Evolutionary conservation across 1,140 invertebrate genomes (phyloP), one percentile per base, ranked within the genome.

Genomic region (Tyrophagus putrescentiae): DNA sequence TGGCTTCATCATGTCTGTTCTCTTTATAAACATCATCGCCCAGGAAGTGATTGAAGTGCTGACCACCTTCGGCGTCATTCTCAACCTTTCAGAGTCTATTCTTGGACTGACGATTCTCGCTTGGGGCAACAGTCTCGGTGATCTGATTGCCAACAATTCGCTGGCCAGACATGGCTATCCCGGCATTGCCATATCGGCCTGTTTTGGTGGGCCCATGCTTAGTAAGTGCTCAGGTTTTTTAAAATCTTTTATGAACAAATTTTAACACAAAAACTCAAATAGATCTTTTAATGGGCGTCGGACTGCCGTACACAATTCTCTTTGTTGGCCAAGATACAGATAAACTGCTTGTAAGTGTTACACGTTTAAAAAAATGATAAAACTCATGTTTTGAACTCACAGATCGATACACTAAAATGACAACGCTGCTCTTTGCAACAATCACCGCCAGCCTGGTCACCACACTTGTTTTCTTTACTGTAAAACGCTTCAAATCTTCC

Each of bases 121-220:
- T 0, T 83, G 81, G 81, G 80, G 80, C 29, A 84, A 84, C 69
- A 80, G 78, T 68, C 71, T 84, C 54, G 79, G 80, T 64, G 79
- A n/a, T n/a, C 5, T 82, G 21, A 77, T 84, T 64, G 76, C 82
- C 4, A 80, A 84, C 65, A 69, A 78, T 1, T 68, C 78, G 21
- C 77, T 82, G 65, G 80, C 82, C 2, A 72, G 73, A 54, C 76
- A 76, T 66, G 81, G 81, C 4, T 80, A 75, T 68, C 77, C 82
- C 0, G 70, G 79, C 58, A 83, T 82, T 78, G 82, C 78, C 3
- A 79, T 81, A 63, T 76, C 80, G 1, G 82, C 82, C 2, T 82
- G 80, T 61, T 82, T 82, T 67, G 82, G 82, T 28, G 82, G 80
- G 36, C 82, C 81, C 6, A 71, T 84, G 61, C 80, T 84, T 66